Percentiles rank a stretch among this genome's conserved stretches.
phyloP scores from a whole-genome alignment of 2,113 vertebrate genomes.

The Pseudorectes ferrugineus region DNA sequence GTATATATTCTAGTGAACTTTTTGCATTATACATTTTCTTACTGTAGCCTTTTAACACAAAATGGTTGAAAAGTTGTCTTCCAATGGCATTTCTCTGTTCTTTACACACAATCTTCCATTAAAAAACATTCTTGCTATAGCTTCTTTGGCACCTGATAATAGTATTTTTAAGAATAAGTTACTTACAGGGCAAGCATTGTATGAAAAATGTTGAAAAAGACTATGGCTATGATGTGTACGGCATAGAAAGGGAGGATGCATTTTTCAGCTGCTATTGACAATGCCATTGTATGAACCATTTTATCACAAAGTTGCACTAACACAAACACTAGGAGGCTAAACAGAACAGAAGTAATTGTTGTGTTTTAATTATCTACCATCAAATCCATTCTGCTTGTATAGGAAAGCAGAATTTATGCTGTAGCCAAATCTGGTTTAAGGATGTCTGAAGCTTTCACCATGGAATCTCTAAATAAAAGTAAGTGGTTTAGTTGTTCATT shows the following conservation, averaged over 20 bases:
- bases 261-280: not conserved
- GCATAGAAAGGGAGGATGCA: not conserved
- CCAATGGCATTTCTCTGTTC: not conserved
- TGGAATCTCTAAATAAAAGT: constrained; percentile 85
- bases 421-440: constrained; percentile 95
- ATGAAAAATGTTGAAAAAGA: not conserved
- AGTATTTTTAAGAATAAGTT: not conserved
- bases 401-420: constrained; percentile 98
- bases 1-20: not conserved
- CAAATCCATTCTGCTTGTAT: constrained; percentile 46
- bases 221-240: not conserved
- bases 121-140: not conserved
- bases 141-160: not conserved
- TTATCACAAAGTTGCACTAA: not conserved
- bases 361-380: not conserved
- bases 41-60: not conserved
- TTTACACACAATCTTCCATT: not conserved
- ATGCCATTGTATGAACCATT: not conserved
- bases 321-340: not conserved
- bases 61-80: not conserved
- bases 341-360: not conserved
- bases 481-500: constrained; percentile 52
- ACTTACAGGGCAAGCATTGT: not conserved
- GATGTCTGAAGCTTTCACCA: constrained; percentile 86
- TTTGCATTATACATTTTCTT: not conserved